Base-by-base conservation (phyloP, 2,797 vertebrate genomes). In the Gambelia wislizenii region DNA sequence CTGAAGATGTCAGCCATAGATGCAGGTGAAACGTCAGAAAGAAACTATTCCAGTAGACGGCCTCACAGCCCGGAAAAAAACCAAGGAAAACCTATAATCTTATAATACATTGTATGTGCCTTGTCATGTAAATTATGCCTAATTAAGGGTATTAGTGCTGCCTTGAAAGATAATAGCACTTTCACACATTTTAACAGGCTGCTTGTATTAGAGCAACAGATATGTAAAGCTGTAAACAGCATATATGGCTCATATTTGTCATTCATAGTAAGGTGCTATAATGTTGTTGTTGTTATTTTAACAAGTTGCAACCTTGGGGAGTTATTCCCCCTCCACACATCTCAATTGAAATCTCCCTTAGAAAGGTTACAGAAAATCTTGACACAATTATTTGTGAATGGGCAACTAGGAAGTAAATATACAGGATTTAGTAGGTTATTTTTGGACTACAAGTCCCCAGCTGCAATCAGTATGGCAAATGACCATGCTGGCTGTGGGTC, bases 131-230 rank as follows among this genome's bases (percentile, higher is more conserved):
- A 13, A n/a, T 91, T 90, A 88, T 39, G 27, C 22, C 88, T 85
- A 72, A 61, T 89, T 92, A 95, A 78, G 91, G 91, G 13, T 61
- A 83, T 82, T 83, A 90, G 22, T 67, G 67, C 42, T 83, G 49
- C 25, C 86, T 92, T 83, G 87, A 92, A 91, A 80, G 8, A 76
- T 90, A 61, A 88, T 22, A 80, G 27, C n/a, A 83, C 52, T 33
- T 80, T 85, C 67, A 84, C 49, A 82, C 54, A 36, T 92, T 86
- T 83, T 80, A 91, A 90, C 54, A 83, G 90, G 84, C 39, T 70
- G 6, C 0, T 44, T 89, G 33, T 33, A 87, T 75, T 90, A 82
- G 77, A 93, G 83, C 12, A 42, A 33, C 30, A 85, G 7, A 89
- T 90, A 77, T 2, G 4, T 64, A 84, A 92, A 89, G 33, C 30